A percentile compares a stretch with the other conserved stretches of the same genome.
phyloP scores from a whole-genome alignment of 2,888 invertebrate species.

The Dryobotodes eremita region DNA sequence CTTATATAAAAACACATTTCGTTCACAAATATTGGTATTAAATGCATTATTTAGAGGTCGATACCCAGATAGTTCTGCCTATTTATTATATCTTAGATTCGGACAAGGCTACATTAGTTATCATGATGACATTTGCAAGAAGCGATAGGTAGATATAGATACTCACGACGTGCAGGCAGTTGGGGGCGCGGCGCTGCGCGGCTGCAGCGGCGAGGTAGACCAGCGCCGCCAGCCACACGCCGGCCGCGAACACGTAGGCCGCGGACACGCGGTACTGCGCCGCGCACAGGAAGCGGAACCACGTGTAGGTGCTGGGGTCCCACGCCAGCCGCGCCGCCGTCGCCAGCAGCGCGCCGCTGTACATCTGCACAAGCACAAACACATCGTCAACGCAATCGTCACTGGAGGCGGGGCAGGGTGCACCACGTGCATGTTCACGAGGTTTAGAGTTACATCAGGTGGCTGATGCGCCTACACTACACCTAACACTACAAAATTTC shows the following conservation, averaged over 20 bases:
- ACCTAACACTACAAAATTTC: too few relatives aligned
- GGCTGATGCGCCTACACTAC: too few relatives aligned
- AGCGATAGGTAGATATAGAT: not conserved
- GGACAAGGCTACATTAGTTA: conserved; percentile 9
- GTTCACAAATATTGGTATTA: not conserved
- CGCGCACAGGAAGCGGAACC: conserved; percentile 88
- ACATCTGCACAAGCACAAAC: conserved; percentile 80
- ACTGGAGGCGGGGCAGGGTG: not conserved
- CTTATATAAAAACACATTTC: not conserved
- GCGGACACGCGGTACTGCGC: conserved; percentile 88
- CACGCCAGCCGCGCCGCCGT: conserved; percentile 89
- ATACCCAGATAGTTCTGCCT: not conserved
- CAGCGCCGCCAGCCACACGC: conserved; percentile 86
- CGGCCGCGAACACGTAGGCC: conserved; percentile 85
- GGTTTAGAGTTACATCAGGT: not conserved
- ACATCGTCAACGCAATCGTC: not conserved
- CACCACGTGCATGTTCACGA: not conserved
- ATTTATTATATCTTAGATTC: not conserved
- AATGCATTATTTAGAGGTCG: not conserved
- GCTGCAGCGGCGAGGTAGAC: conserved; percentile 83
- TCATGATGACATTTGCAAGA: not conserved
- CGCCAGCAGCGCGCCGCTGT: conserved; percentile 88
- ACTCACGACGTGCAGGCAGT: conserved; percentile 76
- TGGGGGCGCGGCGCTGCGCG: conserved; percentile 66
- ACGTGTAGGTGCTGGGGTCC: conserved; percentile 89